Base-by-base conservation (phyloP, 92 coral and sea anemone species). In the Actinernus sp. region DNA sequence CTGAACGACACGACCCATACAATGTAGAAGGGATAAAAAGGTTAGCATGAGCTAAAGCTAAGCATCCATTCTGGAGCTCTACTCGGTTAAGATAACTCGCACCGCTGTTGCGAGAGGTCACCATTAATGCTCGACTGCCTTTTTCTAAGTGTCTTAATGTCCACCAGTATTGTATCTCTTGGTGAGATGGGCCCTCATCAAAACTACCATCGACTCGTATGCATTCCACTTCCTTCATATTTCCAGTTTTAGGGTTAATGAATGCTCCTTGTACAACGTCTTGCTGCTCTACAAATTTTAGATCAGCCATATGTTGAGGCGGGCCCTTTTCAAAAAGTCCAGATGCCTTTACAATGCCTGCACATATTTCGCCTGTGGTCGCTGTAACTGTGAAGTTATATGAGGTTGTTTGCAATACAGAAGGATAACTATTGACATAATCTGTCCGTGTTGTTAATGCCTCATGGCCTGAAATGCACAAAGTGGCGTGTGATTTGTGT, bases 1-100 rank as follows among this genome's bases (percentile, higher is more conserved):
- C 38, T 23, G 31, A 40, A 9, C 33, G 50, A 44, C 88, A 81
- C 25, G 77, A 62, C 9, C 88, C 88, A 65, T 87, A 58, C 9
- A 87, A 65, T n/a, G 93, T 87, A 9, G 93, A 81, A 2, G 85
- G 93, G 20, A 87, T 87, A 36, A 81, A 86, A 21, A 86, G 57
- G 43, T 86, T 86, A 9, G 87, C 71, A 21, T 79, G 92, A 1
- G 74, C 86, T 16, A 80, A 39, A 0, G 93, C 80, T 26, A 68
- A 70, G 51, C 93, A 87, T 12, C 93, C 88, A 37, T 87, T 87
- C 29, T 81, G 85, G 1, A 88, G 56, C 43, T 82, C 83, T 6
- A 88, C 93, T 38, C 79, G 26, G 45, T 88, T 88, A 3, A 60
- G 49, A 71, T 62, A 88, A 26, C 85, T 81, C 8, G 82, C 71